A percentile compares a stretch with the other conserved stretches of the same genome.
Conservation (phyloP, 2,113 vertebrate species). For the Numida meleagris region DNA sequence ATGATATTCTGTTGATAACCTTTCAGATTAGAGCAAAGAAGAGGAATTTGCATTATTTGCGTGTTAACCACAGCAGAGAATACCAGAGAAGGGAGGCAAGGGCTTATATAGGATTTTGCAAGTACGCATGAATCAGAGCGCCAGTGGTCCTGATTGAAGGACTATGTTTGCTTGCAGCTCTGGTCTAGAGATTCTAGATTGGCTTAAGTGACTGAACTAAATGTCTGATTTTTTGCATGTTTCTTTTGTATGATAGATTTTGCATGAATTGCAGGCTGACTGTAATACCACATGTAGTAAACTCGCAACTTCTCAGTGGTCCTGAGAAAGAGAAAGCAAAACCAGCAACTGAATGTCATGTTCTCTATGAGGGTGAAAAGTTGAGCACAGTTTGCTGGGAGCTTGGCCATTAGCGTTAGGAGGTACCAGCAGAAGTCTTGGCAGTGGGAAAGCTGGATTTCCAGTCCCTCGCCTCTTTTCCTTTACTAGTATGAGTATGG, state of each 20-base stretch:
- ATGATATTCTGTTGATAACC: background rate
- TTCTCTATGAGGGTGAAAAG: background rate
- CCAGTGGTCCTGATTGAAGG: background rate
- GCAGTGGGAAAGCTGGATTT: background rate
- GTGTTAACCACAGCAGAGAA: background rate
- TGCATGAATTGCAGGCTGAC: background rate
- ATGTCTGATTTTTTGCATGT: background rate
- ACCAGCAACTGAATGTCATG: background rate
- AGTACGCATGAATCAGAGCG: rapidly evolving
- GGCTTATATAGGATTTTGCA: background rate
- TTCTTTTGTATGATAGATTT: background rate
- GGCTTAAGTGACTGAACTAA: background rate
- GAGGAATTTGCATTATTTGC: background rate
- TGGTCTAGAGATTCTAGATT: background rate
- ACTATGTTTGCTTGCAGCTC: background rate
- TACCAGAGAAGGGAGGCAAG: background rate
- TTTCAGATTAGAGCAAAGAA: background rate
- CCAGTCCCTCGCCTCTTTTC: background rate
- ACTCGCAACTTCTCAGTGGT: background rate
- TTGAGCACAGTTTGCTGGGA: background rate
- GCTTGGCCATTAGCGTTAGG: background rate
- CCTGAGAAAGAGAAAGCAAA: background rate
- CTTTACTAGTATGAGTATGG: background rate
- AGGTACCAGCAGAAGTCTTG: background rate
- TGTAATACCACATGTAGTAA: background rate